Percentiles rank a stretch among this genome's conserved stretches.
phyloP scores from a whole-genome alignment of 1,140 invertebrate species.

The Sarcophaga peregrina region DNA sequence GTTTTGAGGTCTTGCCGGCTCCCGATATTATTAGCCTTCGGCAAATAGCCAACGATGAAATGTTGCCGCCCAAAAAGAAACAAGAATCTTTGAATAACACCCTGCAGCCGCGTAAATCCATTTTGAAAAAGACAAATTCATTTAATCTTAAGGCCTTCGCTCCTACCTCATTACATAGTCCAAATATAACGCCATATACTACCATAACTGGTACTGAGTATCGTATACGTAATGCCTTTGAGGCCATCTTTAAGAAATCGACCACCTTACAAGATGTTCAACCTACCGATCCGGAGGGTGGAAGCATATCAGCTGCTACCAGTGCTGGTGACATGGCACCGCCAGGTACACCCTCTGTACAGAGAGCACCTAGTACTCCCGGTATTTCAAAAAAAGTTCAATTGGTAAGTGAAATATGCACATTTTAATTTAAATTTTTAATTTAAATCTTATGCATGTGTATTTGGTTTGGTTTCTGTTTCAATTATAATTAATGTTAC shows the following conservation, averaged over 20 bases:
- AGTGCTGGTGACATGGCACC: slow-evolving; percentile 57
- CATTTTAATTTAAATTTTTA: background rate
- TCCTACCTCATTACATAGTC: slow-evolving; percentile 74
- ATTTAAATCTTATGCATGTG: slow-evolving; percentile 2
- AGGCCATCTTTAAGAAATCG: slow-evolving; percentile 89
- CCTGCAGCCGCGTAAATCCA: slow-evolving; percentile 83
- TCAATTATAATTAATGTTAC: background rate
- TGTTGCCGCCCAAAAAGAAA: slow-evolving; percentile 63
- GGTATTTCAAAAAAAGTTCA: slow-evolving; percentile 87
- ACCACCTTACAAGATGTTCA: slow-evolving; percentile 85
- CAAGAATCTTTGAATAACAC: slow-evolving; percentile 67
- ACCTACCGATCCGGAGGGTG: slow-evolving; percentile 70
- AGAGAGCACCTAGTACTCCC: slow-evolving; percentile 77
- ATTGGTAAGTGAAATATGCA: slow-evolving; percentile 75
- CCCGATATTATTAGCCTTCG: slow-evolving; percentile 71
- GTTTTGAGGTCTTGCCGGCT: slow-evolving; percentile 75
- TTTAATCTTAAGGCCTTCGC: slow-evolving; percentile 81
- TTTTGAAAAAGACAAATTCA: slow-evolving; percentile 92
- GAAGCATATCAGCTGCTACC: slow-evolving; percentile 54
- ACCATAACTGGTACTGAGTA: slow-evolving; percentile 87
- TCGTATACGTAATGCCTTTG: slow-evolving; percentile 86
- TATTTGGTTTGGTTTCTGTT: background rate
- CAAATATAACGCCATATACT: slow-evolving; percentile 79
- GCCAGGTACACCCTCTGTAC: slow-evolving; percentile 49
- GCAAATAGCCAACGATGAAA: slow-evolving; percentile 66